phyloP scores from a whole-genome alignment of 2,888 invertebrate genomes.

The Villa cingulata region DNA sequence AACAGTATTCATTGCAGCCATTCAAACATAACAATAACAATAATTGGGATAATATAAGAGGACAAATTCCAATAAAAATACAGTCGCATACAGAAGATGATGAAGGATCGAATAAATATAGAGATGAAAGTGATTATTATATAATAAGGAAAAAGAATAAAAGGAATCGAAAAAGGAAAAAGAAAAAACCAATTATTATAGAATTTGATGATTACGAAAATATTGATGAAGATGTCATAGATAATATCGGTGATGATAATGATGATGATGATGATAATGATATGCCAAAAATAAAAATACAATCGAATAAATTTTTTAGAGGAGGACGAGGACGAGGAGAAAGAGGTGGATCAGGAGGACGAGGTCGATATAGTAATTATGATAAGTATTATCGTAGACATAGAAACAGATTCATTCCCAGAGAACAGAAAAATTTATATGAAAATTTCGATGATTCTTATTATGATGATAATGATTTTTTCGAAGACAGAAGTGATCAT shows the following conservation, averaged over 20 bases:
- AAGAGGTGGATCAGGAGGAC: no score
- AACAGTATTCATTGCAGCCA: not conserved
- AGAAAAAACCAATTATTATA: conserved; percentile 20
- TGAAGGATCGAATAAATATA: conserved; percentile 10
- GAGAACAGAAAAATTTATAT: conserved; percentile 1
- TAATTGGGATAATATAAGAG: not conserved
- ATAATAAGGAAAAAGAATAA: conserved; percentile 21
- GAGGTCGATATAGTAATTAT: no score
- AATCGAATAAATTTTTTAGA: no score
- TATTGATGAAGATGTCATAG: conserved; percentile 13
- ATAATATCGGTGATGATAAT: conserved; percentile 17
- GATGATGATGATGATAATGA: conserved; percentile 15
- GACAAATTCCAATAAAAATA: no score
- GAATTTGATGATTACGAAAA: conserved; percentile 22
- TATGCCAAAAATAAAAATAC: conserved; percentile 14
- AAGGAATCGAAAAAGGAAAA: conserved; percentile 19
- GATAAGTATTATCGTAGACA: not conserved
- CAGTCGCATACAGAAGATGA: no score
- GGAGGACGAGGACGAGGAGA: no score
- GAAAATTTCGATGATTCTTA: not conserved
- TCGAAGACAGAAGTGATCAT: conserved; percentile 9
- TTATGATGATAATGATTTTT: conserved; percentile 7
- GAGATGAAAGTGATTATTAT: conserved; percentile 22
- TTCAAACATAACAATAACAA: not conserved
- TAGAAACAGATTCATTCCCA: not conserved